Conservation (phyloP, 2,888 invertebrate species). For the Azorinus chamasolen region DNA sequence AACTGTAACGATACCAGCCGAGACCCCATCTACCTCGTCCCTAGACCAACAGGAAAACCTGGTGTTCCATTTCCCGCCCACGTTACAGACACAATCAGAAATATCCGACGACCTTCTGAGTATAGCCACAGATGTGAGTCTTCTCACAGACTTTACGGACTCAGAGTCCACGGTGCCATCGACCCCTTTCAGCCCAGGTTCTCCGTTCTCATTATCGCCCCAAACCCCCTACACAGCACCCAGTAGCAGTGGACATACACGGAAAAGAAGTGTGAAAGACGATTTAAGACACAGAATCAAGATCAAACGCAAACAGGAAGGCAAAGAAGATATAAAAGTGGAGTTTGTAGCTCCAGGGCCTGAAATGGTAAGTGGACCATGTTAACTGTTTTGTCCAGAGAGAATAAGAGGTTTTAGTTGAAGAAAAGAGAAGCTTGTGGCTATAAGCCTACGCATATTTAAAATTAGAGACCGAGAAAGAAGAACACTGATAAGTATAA, state of each 20-base stretch:
- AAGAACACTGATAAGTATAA: too few relatives aligned
- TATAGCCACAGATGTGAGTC: too few relatives aligned
- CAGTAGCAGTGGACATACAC: conserved; percentile 27
- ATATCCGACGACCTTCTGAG: too few relatives aligned
- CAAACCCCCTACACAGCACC: conserved; percentile 44
- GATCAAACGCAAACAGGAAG: conserved; percentile 68
- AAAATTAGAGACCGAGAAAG: too few relatives aligned
- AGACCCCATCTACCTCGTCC: conserved; percentile 20
- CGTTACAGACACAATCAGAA: too few relatives aligned
- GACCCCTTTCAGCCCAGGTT: conserved; percentile 38
- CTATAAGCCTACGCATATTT: too few relatives aligned
- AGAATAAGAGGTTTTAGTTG: too few relatives aligned
- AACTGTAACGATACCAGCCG: background rate
- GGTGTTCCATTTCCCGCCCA: conserved; percentile 15
- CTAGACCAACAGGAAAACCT: conserved; percentile 12
- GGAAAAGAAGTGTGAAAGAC: conserved; percentile 72
- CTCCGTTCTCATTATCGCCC: conserved; percentile 23
- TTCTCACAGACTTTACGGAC: too few relatives aligned
- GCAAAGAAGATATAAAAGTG: conserved; percentile 73
- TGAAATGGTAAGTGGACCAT: conserved; percentile 56
- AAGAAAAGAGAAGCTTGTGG: too few relatives aligned
- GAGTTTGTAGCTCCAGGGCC: conserved; percentile 63
- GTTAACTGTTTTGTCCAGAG: background rate
- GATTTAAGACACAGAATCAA: conserved; percentile 75
- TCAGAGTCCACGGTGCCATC: conserved; percentile 2